Evolutionary conservation across 1,140 invertebrate species (phyloP).

Genomic region (Adelges cooleyi): DNA sequence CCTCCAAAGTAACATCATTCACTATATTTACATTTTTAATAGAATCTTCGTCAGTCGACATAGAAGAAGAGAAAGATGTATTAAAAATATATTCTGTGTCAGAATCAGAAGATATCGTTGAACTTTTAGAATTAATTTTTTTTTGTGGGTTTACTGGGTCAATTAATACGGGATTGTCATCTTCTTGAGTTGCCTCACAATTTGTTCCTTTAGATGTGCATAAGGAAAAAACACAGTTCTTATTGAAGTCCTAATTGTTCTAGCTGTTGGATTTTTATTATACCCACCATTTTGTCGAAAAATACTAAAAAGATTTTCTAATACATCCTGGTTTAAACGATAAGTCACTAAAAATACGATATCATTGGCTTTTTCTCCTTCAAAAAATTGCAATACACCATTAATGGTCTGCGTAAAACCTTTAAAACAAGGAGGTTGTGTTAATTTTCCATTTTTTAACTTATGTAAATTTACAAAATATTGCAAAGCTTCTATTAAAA

Average conservation of each 20-base stretch:
- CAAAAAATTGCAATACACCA: neutral
- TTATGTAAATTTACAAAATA: conserved; percentile 11
- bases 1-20: no score
- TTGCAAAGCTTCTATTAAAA: neutral
- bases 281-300: neutral
- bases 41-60: no score
- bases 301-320: conserved; percentile 6
- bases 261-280: conserved; percentile 12
- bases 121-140: no score
- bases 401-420: neutral
- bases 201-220: conserved; percentile 33
- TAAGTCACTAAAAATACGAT: neutral
- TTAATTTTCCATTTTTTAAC: no score
- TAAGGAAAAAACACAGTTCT: neutral
- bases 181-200: no score
- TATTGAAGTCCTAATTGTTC: conserved; percentile 7
- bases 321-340: neutral
- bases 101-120: no score
- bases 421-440: neutral
- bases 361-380: neutral
- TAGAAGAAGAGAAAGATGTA: no score
- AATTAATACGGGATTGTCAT: no score
- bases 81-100: no score
- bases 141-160: no score
- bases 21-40: no score